Evolutionary conservation across 92 coral and sea anemone genomes (phyloP).

Genomic region (Plumapathes pennacea): DNA sequence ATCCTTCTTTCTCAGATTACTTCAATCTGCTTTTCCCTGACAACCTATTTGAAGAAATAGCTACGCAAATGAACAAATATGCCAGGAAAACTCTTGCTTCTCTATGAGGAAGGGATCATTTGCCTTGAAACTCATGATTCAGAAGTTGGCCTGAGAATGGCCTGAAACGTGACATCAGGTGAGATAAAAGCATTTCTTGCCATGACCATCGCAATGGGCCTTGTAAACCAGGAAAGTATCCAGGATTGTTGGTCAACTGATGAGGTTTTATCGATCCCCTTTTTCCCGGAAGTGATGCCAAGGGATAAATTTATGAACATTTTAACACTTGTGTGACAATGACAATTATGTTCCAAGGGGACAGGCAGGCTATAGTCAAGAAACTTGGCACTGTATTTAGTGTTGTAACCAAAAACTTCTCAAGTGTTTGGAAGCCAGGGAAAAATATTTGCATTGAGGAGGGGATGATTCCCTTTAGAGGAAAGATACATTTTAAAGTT

Average conservation of each 20-base stretch:
- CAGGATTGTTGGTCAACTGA: neutral
- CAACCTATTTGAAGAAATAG: neutral
- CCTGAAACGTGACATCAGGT: conserved; percentile 1
- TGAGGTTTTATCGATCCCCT: neutral
- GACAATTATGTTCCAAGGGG: conserved; percentile 4
- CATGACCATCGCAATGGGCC: too few relatives aligned
- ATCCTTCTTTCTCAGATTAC: conserved; percentile 2
- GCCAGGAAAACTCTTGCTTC: conserved; percentile 1
- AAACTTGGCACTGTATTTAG: conserved; percentile 5
- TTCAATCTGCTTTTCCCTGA: conserved; percentile 1
- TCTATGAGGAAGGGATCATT: too few relatives aligned
- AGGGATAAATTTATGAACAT: conserved; percentile 3
- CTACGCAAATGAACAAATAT: too few relatives aligned
- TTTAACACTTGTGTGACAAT: conserved; percentile 6
- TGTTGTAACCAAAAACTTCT: conserved; percentile 2
- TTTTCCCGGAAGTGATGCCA: conserved; percentile 4
- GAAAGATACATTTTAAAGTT: conserved; percentile 4
- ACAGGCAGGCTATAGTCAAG: conserved; percentile 14
- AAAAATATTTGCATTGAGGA: conserved; percentile 15
- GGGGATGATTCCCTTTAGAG: conserved; percentile 6
- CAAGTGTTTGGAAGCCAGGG: conserved; percentile 4
- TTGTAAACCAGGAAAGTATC: neutral
- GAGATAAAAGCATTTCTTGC: neutral
- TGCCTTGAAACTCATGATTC: too few relatives aligned
- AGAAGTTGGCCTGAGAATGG: conserved; percentile 3